Base-by-base conservation (phyloP, 2,888 invertebrate genomes). In the Tethea ocularis region DNA sequence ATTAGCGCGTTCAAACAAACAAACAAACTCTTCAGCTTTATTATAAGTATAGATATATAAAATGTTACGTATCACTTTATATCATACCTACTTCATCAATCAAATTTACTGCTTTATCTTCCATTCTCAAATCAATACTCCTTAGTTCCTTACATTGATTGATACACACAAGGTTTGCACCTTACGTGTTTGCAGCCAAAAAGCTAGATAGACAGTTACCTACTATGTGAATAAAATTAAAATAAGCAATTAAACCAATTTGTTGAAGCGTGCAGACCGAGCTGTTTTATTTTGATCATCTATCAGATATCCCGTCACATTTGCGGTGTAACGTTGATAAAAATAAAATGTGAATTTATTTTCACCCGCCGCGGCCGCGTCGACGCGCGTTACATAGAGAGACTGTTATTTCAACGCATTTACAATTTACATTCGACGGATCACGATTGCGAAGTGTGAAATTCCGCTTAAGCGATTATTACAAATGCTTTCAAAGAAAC, bases 231-330 rank as follows among this genome's bases (percentile, higher is more conserved):
- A 33, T 54, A 54, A n/a, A n/a, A n/a, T n/a, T n/a, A n/a, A n/a
- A 54, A 53, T 33, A 54, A 54, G 33, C 54, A 33, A 33, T 81
- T 78, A 82, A 82, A 77, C 81, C 82, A 83, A 84, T 86, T 86
- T 82, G 82, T 77, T 73, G 69, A 62, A 77, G 72, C 78, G 69
- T 69, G 75, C 70, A 63, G 66, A 69, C 67, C 66, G 70, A 63
- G 69, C 68, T 69, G 69, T 79, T 83, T 80, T 80, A 82, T 86
- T 83, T 80, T 74, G 74, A 74, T 67, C 77, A 80, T 82, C 83
- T 83, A 87, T 87, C 86, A 76, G 86, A 87, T 88, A 83, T 70
- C 64, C 77, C 72, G 82, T 81, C 83, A 80, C 77, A 75, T 72
- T 75, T 71, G 73, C 71, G 60, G 69, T 79, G 75, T 75, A n/a